Evolutionary conservation across 2,797 vertebrate species (phyloP).

Genomic region (Pipistrellus nathusii): DNA sequence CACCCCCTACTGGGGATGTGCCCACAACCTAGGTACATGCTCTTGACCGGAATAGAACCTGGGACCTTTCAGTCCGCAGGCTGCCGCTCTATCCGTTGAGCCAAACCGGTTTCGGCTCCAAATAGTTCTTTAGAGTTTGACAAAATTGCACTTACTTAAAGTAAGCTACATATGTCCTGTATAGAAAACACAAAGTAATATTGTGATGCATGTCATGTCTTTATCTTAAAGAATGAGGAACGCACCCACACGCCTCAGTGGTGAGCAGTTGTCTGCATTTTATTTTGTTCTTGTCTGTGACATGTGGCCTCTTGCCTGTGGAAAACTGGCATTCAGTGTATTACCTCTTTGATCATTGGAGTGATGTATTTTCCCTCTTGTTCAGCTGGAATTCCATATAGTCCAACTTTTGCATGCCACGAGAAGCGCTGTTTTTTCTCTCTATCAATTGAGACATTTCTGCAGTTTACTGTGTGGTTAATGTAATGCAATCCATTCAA

Average conservation of each 20-base stretch:
- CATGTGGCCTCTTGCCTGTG: conserved; percentile 3
- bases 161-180: background rate
- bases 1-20: too few relatives aligned
- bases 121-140: background rate
- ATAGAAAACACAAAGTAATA: background rate
- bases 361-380: background rate
- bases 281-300: conserved; percentile 35
- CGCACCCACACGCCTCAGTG: background rate
- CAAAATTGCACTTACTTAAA: conserved; percentile 26
- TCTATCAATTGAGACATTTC: background rate
- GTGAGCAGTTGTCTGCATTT: conserved; percentile 10
- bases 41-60: too few relatives aligned
- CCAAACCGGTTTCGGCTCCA: background rate
- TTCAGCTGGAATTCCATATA: conserved; percentile 7
- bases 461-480: conserved; percentile 41
- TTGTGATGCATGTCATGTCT: background rate
- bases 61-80: too few relatives aligned
- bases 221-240: conserved; percentile 10
- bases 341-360: conserved; percentile 20
- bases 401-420: background rate
- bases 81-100: too few relatives aligned
- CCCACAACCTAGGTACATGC: too few relatives aligned
- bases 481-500: conserved; percentile 30
- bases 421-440: conserved; percentile 12
- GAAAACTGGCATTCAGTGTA: background rate